Conservation (phyloP, 2,113 vertebrate species). For the Trogon melanurus region DNA sequence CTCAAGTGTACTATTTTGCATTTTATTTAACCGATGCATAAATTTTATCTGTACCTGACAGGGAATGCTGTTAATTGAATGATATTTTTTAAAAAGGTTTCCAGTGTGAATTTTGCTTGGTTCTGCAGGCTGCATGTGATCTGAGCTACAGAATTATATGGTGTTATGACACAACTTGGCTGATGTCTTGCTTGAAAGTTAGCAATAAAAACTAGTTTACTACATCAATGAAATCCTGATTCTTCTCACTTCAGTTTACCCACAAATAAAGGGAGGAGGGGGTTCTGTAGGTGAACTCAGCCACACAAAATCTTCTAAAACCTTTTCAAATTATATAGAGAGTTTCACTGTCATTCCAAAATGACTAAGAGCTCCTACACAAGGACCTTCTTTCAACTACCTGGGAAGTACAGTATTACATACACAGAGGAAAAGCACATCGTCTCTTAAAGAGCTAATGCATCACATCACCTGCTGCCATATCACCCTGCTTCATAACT, state of each 20-base stretch:
- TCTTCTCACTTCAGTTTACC: not conserved
- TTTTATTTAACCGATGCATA: not conserved
- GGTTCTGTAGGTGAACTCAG: not conserved
- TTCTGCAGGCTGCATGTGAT: not conserved
- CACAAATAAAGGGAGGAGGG: not conserved
- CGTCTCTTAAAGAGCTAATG: not conserved
- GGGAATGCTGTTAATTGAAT: not conserved
- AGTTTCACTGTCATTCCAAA: not conserved
- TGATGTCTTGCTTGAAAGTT: not conserved
- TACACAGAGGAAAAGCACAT: not conserved
- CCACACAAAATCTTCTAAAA: not conserved
- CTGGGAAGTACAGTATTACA: not conserved
- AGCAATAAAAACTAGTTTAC: not conserved
- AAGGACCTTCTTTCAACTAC: not conserved
- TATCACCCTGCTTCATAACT: constrained; percentile 19
- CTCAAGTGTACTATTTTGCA: not conserved
- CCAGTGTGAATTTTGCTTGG: not conserved
- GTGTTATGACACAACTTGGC: not conserved
- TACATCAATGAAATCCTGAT: not conserved
- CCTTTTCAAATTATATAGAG: not conserved
- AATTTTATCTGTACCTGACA: not conserved
- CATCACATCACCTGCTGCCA: not conserved
- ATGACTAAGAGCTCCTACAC: not conserved
- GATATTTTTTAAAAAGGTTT: not conserved
- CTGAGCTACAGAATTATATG: not conserved